Conservation (phyloP, 2,113 vertebrate genomes). For the Trachemys scripta region DNA sequence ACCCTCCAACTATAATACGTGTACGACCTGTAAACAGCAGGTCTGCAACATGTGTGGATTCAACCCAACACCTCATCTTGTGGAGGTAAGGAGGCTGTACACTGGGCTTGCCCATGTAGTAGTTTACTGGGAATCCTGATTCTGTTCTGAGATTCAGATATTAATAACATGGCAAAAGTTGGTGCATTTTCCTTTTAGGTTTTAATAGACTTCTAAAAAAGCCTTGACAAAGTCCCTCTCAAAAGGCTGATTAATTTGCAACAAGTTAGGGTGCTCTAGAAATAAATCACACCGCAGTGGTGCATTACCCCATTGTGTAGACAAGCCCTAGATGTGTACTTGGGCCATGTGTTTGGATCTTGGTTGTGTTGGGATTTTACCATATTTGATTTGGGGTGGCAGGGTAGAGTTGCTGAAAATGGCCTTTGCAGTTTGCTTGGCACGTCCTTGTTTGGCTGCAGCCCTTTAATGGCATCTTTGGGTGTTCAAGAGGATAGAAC, state of each 20-base stretch:
- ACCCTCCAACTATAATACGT: slow-evolving; percentile 93
- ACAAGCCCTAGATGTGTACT: neutral
- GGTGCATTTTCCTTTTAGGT: neutral
- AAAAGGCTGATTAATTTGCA: neutral
- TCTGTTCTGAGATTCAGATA: neutral
- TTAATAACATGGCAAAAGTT: neutral
- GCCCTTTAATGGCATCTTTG: neutral
- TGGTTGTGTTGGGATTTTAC: neutral
- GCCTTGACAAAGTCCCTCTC: neutral
- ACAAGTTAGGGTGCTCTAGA: neutral
- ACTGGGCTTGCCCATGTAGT: neutral
- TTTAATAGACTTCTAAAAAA: neutral
- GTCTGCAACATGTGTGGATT: slow-evolving; percentile 99
- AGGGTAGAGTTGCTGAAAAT: neutral
- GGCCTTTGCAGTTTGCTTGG: neutral
- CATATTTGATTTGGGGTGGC: neutral
- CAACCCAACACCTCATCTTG: slow-evolving; percentile 95
- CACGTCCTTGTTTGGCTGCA: neutral
- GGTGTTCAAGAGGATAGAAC: neutral
- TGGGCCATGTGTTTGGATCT: neutral
- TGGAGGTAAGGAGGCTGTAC: slow-evolving; percentile 87
- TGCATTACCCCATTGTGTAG: neutral
- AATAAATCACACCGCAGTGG: neutral
- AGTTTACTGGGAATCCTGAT: neutral
- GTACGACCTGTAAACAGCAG: slow-evolving; percentile 92